Conservation (phyloP, 2,113 vertebrate genomes). For the Campylomormyrus tamandua region DNA sequence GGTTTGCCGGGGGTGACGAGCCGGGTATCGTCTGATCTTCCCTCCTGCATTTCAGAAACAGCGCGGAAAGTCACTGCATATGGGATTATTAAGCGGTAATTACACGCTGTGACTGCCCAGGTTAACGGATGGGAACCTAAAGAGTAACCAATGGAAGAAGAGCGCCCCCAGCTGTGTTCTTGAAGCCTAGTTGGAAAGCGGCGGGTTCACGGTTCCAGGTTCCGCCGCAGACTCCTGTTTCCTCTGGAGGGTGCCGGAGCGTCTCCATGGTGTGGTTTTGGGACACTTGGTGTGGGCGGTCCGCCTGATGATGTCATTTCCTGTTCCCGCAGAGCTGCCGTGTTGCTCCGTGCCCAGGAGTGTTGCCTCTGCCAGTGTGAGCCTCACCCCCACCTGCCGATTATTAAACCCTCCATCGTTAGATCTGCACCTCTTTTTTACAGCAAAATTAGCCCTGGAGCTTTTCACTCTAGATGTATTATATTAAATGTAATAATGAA, state of each 20-base stretch:
- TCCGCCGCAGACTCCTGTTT: background rate
- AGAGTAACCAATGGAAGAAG: background rate
- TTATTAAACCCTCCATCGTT: background rate
- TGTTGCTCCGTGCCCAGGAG: background rate
- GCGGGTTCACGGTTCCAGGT: background rate
- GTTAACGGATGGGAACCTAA: background rate
- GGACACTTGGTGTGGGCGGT: background rate
- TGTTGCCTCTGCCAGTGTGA: background rate
- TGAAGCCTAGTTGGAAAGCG: background rate
- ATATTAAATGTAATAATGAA: background rate
- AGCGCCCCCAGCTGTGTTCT: background rate
- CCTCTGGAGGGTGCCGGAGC: background rate
- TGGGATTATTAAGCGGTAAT: background rate
- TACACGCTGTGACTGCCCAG: background rate
- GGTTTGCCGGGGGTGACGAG: background rate
- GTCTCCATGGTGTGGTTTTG: background rate
- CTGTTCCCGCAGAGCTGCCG: background rate
- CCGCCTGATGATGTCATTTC: background rate
- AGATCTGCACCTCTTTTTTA: background rate
- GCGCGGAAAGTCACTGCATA: background rate
- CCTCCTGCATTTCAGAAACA: background rate
- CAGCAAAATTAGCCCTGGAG: background rate
- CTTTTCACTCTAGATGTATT: background rate
- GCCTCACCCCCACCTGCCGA: background rate
- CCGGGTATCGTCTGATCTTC: background rate